Base-by-base conservation (phyloP, 2,797 vertebrate genomes). In the Melanotaenia nigrans region DNA sequence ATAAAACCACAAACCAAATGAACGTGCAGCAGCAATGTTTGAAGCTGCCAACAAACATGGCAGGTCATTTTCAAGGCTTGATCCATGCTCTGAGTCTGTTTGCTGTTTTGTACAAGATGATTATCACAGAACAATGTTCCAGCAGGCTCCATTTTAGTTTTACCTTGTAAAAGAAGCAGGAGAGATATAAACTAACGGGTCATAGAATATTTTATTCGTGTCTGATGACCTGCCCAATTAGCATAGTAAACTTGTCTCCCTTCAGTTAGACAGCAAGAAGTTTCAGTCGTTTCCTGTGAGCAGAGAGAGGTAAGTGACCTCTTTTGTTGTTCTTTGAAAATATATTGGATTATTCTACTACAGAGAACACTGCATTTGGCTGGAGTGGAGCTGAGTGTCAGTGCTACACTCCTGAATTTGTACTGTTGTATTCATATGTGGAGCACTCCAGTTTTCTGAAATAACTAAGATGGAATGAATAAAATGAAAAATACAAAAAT, bases 191-290 rank as follows among this genome's bases (percentile, higher is more conserved):
- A 72, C 22, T 55, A 32, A 69, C 32, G 35, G 42, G 47, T 38
- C 66, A 49, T 66, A 72, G 70, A 77, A 78, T 81, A 76, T 66
- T 57, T 85, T 86, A 84, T 83, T 66, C 78, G 83, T 75, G 71
- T 85, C 83, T 84, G 73, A 84, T 78, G 71, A 12, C 74, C 58
- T 73, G 70, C 75, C 82, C 82, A 89, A 87, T 92, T 90, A 88
- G 64, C 49, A 77, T 36, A 72, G 59, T 73, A 83, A 85, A 85
- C 65, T 76, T 66, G 77, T 87, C 83, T 78, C 75, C 72, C 79
- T 79, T 47, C 53, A 75, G 69, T 80, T 72, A 77, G 73, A 79
- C 75, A 65, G 64, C 12, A 18, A 74, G 49, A 47, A 57, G 35
- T 78, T 89, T 87, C 72, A 58, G 69, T 65, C 35, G 47, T 77